phyloP scores from a whole-genome alignment of 2,113 vertebrate genomes.

The Heliornis fulica region DNA sequence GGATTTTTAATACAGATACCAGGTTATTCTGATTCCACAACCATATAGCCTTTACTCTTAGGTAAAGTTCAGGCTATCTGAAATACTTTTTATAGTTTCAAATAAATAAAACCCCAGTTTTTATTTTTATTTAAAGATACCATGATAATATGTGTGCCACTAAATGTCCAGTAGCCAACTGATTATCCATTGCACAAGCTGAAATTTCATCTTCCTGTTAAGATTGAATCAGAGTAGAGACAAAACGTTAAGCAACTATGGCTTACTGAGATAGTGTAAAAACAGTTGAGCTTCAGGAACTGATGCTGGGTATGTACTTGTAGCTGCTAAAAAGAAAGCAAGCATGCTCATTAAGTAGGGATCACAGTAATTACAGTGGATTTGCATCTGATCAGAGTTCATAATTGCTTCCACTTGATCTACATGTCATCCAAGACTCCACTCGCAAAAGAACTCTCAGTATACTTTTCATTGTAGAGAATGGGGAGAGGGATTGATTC shows the following conservation, averaged over 20 bases:
- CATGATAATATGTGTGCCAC: neutral
- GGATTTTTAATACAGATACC: neutral
- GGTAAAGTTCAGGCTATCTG: neutral
- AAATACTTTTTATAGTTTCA: neutral
- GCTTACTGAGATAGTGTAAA: neutral
- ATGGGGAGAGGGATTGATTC: rapidly evolving
- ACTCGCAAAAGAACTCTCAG: neutral
- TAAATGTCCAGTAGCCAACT: neutral
- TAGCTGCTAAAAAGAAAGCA: neutral
- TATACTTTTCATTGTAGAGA: neutral
- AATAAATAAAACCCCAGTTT: neutral
- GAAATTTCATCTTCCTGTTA: neutral
- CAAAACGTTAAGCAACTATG: neutral
- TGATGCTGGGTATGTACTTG: neutral
- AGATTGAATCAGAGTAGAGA: neutral
- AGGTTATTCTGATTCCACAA: too few species aligned
- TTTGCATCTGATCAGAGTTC: neutral
- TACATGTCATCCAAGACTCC: neutral
- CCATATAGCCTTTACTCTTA: neutral
- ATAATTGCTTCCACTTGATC: neutral
- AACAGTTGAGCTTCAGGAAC: neutral
- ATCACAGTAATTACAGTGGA: neutral
- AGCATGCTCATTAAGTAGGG: rapidly evolving
- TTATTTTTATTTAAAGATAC: neutral
- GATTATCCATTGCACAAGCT: neutral